These are phyloP conservation scores for Drosophila buzzatii DNA, from an alignment of 2,888 invertebrate species.

Conservation along the genomic window DNA sequence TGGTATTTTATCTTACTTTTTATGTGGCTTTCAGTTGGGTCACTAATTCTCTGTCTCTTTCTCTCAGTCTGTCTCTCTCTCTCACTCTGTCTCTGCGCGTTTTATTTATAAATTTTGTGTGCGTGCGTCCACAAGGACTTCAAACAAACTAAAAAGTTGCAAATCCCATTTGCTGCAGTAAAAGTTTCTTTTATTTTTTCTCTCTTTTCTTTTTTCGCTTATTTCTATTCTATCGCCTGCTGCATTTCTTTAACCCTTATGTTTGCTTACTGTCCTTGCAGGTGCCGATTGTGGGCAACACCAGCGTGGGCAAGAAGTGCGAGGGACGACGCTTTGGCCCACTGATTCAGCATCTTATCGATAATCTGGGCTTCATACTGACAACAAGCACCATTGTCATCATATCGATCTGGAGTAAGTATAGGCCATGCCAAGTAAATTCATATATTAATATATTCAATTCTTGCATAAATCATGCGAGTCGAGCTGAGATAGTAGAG, in stretches of 20 bases:
- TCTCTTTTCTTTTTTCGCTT: neutral
- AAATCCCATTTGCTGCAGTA: slow-evolving; percentile 20
- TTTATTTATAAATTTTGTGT: slow-evolving; percentile 38
- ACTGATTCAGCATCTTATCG: slow-evolving; percentile 74
- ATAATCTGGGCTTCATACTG: slow-evolving; percentile 82
- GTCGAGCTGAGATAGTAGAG: slow-evolving; percentile 1
- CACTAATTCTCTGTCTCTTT: neutral
- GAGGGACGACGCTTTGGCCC: slow-evolving; percentile 69
- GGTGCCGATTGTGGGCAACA: slow-evolving; percentile 80
- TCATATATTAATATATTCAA: slow-evolving; percentile 38
- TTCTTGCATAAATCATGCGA: slow-evolving; percentile 54
- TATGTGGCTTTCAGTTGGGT: slow-evolving; percentile 16
- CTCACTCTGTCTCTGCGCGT: neutral
- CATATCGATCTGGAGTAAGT: slow-evolving; percentile 80
- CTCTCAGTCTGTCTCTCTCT: neutral
- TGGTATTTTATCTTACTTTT: neutral
- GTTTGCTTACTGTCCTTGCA: slow-evolving; percentile 59
- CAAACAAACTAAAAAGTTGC: slow-evolving; percentile 17
- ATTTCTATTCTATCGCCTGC: neutral
- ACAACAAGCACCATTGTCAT: slow-evolving; percentile 76
- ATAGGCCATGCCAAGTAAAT: slow-evolving; percentile 8
- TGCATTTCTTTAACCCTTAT: slow-evolving; percentile 14
- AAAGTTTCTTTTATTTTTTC: neutral
- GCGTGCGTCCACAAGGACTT: slow-evolving; percentile 20
- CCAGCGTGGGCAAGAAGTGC: slow-evolving; percentile 76